Evolutionary conservation across 2,797 vertebrate genomes (phyloP).

Genomic region (Coregonus ussuriensis): DNA sequence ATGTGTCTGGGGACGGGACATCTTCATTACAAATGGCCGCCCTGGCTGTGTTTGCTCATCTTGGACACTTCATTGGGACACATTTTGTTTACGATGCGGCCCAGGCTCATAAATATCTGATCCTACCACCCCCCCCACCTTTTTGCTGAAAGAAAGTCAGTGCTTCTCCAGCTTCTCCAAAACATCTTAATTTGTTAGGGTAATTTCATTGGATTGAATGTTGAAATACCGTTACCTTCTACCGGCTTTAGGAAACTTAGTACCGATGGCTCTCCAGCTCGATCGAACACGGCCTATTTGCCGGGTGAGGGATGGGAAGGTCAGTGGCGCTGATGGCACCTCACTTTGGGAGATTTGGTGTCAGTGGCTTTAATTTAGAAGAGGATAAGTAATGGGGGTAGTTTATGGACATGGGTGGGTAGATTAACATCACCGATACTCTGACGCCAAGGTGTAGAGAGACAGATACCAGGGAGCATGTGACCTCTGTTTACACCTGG

Average conservation of each 20-base stretch:
- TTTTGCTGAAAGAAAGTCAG: conserved; percentile 55
- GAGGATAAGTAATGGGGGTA: conserved; percentile 59
- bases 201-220: conserved; percentile 67
- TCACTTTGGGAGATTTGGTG: conserved; percentile 45
- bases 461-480: conserved; percentile 26
- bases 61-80: conserved; percentile 5
- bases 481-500: not conserved
- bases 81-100: conserved; percentile 35
- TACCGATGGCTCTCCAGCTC: conserved; percentile 62
- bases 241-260: conserved; percentile 63
- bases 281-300: conserved; percentile 48
- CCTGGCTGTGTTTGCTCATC: conserved; percentile 11
- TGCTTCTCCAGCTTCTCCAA: conserved; percentile 38
- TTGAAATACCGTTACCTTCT: conserved; percentile 66
- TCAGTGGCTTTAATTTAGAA: conserved; percentile 62
- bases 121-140: not conserved
- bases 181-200: conserved; percentile 57
- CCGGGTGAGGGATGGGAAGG: conserved; percentile 67
- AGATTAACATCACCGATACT: conserved; percentile 42
- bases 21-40: conserved; percentile 8
- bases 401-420: conserved; percentile 55
- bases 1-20: not conserved
- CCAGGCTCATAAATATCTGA: conserved; percentile 43
- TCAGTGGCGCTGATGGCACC: conserved; percentile 59
- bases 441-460: not conserved